Evolutionary conservation across 2,113 vertebrate genomes (phyloP).

Genomic region (Madoqua kirkii): DNA sequence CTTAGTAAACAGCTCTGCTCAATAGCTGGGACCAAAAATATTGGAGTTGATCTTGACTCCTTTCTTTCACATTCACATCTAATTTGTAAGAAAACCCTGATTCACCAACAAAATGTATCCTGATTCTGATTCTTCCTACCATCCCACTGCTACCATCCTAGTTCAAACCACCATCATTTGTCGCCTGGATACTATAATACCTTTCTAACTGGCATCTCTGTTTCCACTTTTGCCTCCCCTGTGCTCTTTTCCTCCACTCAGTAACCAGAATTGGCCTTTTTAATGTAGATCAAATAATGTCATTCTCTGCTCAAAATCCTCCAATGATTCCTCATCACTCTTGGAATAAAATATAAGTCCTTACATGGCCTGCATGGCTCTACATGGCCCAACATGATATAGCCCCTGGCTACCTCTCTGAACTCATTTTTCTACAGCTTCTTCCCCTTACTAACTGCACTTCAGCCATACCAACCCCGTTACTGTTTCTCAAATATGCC

Average conservation of each 20-base stretch:
- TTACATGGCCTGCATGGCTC: background rate
- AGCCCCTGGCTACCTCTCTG: slow-evolving; percentile 13
- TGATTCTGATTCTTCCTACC: background rate
- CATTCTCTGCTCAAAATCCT: slow-evolving; percentile 7
- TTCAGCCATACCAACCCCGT: background rate
- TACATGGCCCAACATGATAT: background rate
- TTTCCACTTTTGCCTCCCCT: background rate
- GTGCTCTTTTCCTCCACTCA: background rate
- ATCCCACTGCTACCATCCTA: background rate
- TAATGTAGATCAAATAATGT: slow-evolving; percentile 4
- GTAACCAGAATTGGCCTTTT: background rate
- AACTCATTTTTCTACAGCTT: background rate
- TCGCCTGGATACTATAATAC: background rate
- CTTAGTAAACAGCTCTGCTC: background rate
- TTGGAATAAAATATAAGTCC: slow-evolving; percentile 18
- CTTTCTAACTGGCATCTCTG: background rate
- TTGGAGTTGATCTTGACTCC: background rate
- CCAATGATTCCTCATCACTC: slow-evolving; percentile 6
- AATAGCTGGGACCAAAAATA: background rate
- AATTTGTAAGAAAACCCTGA: background rate
- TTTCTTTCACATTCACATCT: background rate
- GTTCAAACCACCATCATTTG: background rate
- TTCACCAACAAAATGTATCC: background rate
- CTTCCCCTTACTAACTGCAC: background rate
- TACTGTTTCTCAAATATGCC: slow-evolving; percentile 19